Conservation (phyloP, 1,140 invertebrate species). For the Araneus ventricosus region DNA sequence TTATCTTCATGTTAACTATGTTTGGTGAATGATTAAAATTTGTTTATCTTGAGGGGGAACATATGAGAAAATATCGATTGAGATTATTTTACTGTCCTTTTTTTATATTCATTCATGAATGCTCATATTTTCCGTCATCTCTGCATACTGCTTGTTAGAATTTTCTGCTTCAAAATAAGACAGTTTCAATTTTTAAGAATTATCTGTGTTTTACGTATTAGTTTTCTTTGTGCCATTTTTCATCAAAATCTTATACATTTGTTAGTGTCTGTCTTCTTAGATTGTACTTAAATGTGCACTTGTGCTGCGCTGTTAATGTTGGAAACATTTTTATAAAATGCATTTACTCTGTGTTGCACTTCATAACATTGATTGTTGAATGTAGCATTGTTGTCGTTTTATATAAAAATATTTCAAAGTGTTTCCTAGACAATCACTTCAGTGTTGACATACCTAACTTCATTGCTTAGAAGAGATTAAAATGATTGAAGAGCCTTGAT, state of each 20-base stretch:
- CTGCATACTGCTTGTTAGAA: neutral
- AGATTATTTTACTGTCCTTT: neutral
- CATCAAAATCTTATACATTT: neutral
- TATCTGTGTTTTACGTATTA: neutral
- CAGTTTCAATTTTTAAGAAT: neutral
- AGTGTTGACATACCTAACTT: neutral
- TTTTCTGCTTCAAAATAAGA: neutral
- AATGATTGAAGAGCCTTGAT: neutral
- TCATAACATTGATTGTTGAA: constrained; percentile 22
- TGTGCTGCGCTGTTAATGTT: constrained; percentile 16
- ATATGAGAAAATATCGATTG: neutral
- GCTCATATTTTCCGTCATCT: neutral
- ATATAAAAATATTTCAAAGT: constrained; percentile 15
- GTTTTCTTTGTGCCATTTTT: constrained; percentile 23
- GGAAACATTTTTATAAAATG: constrained; percentile 28
- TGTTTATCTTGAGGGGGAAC: neutral
- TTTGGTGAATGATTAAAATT: neutral
- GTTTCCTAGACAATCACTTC: constrained; percentile 40
- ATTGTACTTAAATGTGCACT: constrained; percentile 33
- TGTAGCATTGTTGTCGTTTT: constrained; percentile 38
- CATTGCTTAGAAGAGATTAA: constrained; percentile 15
- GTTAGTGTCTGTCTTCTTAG: neutral
- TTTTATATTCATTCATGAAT: neutral
- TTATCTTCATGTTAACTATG: neutral
- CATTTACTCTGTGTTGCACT: constrained; percentile 48